These are phyloP conservation scores for Hylaea fasciaria DNA, from an alignment of 2,888 invertebrate species.

Conservation along the genomic window DNA sequence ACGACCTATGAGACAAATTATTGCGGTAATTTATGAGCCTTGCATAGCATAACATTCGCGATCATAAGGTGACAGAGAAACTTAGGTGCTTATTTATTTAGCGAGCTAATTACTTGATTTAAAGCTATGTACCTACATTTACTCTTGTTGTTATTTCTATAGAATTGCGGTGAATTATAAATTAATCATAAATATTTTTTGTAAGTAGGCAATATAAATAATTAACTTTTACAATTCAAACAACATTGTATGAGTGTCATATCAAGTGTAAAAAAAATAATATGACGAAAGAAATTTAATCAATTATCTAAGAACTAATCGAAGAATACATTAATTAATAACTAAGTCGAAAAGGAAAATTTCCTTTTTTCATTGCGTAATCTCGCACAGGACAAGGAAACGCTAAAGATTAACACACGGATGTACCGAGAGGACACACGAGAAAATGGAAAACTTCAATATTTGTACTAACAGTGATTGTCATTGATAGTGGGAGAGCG, in stretches of 20 bases:
- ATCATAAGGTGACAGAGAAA: constrained; percentile 20
- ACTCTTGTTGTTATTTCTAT: constrained; percentile 23
- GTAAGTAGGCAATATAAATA: no score
- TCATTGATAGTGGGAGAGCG: constrained; percentile 6
- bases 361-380: neutral
- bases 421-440: neutral
- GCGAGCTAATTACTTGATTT: constrained; percentile 20
- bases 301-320: no score
- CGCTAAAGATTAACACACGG: neutral
- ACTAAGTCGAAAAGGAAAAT: constrained; percentile 17
- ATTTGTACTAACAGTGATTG: constrained; percentile 22
- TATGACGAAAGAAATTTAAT: no score
- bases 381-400: no score
- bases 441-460: constrained; percentile 15
- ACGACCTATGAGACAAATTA: constrained; percentile 42
- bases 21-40: constrained; percentile 39
- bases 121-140: constrained; percentile 20
- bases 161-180: no score
- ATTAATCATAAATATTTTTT: no score
- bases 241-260: no score
- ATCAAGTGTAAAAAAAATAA: no score
- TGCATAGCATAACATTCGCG: constrained; percentile 39
- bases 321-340: no score
- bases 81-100: constrained; percentile 24
- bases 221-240: no score